Conservation (phyloP, 2,113 vertebrate genomes). For the Benitochromis conjunctus region DNA sequence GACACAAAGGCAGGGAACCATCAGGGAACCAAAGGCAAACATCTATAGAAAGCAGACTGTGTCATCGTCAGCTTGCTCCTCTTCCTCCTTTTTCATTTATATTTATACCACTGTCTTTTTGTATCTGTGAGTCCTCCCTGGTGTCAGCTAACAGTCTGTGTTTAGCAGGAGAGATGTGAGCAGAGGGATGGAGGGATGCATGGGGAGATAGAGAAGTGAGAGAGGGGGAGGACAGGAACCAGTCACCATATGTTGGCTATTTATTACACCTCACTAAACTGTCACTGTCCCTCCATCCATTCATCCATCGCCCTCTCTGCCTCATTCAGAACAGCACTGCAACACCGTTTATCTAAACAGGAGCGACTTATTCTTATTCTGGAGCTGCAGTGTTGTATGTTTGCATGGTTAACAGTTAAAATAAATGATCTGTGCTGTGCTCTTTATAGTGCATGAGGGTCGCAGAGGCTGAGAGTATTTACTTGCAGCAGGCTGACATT, state of each 20-base stretch:
- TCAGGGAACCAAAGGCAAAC: background rate
- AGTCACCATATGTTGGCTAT: conserved; percentile 69
- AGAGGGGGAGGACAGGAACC: conserved; percentile 33
- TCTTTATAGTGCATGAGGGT: background rate
- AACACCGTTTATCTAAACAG: background rate
- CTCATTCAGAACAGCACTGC: background rate
- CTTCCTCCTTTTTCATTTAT: background rate
- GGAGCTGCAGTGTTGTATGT: background rate
- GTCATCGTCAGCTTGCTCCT: background rate
- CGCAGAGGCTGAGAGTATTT: background rate
- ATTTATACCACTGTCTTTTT: background rate
- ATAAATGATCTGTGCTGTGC: background rate
- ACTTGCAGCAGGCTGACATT: too few relatives aligned
- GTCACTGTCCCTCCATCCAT: background rate
- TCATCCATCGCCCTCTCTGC: background rate
- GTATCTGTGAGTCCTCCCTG: background rate
- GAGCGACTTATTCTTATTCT: rapidly evolving
- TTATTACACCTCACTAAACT: conserved; percentile 57
- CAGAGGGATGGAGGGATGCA: conserved; percentile 25
- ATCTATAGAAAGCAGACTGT: background rate
- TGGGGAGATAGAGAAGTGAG: background rate
- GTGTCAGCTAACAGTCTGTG: conserved; percentile 38
- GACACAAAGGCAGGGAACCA: background rate
- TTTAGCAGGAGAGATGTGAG: conserved; percentile 15
- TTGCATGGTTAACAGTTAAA: background rate